phyloP scores from a whole-genome alignment of 2,113 vertebrate genomes.

The Nicator chloris region DNA sequence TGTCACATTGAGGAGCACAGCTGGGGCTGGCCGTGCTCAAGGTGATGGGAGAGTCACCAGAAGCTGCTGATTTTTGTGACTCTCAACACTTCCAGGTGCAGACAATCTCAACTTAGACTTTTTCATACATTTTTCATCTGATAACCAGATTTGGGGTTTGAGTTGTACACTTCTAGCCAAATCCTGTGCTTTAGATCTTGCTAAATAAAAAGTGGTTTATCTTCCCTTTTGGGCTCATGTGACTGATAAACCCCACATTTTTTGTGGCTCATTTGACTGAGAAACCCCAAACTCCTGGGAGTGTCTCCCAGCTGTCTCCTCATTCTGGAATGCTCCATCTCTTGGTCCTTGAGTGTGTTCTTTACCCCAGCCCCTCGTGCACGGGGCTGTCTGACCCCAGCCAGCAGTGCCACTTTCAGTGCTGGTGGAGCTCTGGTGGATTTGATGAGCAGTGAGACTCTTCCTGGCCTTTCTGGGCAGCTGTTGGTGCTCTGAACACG shows the following conservation, averaged over 20 bases:
- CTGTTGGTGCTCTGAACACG: not conserved
- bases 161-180: not conserved
- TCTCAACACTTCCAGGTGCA: not conserved
- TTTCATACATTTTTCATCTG: not conserved
- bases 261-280: not conserved
- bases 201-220: not conserved
- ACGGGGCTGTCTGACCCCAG: accelerated
- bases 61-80: not conserved
- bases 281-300: not conserved
- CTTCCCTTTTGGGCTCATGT: not conserved
- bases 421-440: not conserved
- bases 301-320: not conserved
- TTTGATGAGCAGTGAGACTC: not conserved
- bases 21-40: not conserved
- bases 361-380: not conserved
- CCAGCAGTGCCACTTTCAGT: not conserved
- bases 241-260: not conserved
- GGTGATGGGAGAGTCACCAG: not conserved
- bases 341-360: not conserved
- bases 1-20: not conserved
- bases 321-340: not conserved
- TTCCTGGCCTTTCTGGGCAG: not conserved
- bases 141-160: not conserved
- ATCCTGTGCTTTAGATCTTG: not conserved
- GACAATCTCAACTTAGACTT: not conserved